A percentile compares a stretch with the other conserved stretches of the same genome.
phyloP scores from a whole-genome alignment of 2,113 vertebrate species.

The Halcyon malimbica region DNA sequence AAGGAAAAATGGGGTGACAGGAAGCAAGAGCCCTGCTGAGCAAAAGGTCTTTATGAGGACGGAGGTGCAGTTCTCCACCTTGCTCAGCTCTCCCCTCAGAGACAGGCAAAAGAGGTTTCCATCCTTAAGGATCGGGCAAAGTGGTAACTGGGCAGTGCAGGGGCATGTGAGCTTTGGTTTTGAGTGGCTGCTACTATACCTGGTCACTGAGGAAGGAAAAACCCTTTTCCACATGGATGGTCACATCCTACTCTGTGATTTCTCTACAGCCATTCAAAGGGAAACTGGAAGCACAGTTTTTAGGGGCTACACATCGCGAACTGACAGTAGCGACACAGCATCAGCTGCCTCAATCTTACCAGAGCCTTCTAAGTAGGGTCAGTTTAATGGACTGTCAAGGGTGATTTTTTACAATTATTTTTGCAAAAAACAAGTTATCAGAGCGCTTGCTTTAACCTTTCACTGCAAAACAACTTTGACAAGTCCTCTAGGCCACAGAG shows the following conservation, averaged over 20 bases:
- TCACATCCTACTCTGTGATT: background rate
- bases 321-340: background rate
- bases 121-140: background rate
- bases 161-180: background rate
- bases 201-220: background rate
- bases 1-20: rapidly evolving
- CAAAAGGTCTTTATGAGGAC: background rate
- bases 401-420: background rate
- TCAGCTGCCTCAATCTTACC: background rate
- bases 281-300: background rate
- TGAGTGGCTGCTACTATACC: background rate
- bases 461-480: background rate
- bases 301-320: background rate
- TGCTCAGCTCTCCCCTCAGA: background rate
- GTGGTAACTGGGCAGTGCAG: background rate
- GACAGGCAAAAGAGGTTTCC: background rate
- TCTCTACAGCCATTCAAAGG: background rate
- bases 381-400: rapidly evolving
- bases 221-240: rapidly evolving
- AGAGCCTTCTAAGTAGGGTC: background rate
- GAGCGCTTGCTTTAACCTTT: background rate
- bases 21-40: background rate
- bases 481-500: background rate
- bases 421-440: background rate
- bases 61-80: background rate